These are phyloP conservation scores for Pyralis farinalis DNA, from an alignment of 2,888 invertebrate genomes.

Conservation along the genomic window DNA sequence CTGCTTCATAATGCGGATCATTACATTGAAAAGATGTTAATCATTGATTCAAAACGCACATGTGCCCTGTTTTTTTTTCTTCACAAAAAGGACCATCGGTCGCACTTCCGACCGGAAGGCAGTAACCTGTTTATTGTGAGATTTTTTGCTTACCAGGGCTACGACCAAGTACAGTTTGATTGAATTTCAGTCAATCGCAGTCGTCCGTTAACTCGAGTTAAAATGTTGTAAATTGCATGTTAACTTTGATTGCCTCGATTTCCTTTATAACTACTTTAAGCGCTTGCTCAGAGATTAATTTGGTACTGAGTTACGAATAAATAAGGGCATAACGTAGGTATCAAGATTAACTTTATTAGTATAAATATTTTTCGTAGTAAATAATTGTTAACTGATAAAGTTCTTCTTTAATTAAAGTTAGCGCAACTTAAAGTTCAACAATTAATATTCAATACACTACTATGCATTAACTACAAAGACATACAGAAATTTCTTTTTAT, in stretches of 20 bases:
- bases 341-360: not conserved
- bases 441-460: no score
- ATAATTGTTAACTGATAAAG: no score
- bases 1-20: constrained; percentile 44
- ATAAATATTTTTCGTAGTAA: not conserved
- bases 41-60: constrained; percentile 41
- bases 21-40: constrained; percentile 60
- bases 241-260: constrained; percentile 8
- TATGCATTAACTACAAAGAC: no score
- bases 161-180: constrained; percentile 18
- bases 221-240: not conserved
- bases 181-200: constrained; percentile 4
- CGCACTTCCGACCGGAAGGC: constrained; percentile 77
- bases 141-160: constrained; percentile 63
- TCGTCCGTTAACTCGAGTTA: constrained; percentile 1
- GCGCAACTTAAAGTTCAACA: no score
- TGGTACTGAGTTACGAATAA: not conserved
- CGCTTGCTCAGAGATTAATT: constrained; percentile 1
- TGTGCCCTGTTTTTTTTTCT: constrained; percentile 57
- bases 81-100: constrained; percentile 61
- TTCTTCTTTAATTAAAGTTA: no score
- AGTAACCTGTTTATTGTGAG: constrained; percentile 75
- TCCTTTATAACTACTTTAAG: constrained; percentile 5
- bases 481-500: no score
- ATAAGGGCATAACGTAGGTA: no score